These are phyloP conservation scores for Argya squamiceps DNA, from an alignment of 2,797 vertebrate genomes.

Conservation along the genomic window DNA sequence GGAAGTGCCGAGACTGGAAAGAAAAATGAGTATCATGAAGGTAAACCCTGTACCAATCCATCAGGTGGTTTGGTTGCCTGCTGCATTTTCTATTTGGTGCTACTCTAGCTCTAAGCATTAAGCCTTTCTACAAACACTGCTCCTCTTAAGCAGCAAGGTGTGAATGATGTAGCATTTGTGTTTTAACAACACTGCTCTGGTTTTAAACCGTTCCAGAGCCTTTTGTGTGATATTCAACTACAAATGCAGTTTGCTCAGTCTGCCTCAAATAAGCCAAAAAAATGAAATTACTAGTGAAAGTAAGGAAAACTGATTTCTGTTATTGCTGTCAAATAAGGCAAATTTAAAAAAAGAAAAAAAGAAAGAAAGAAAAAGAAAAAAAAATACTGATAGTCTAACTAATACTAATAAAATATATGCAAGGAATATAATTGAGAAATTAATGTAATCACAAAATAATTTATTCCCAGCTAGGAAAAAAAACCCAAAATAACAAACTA, in stretches of 20 bases:
- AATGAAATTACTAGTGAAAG: background rate
- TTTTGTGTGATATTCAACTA: background rate
- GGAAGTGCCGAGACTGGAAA: background rate
- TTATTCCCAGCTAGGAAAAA: background rate
- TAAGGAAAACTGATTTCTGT: background rate
- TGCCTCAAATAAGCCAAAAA: background rate
- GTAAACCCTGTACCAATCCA: conserved; percentile 25
- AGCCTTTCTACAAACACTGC: background rate
- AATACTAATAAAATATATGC: background rate
- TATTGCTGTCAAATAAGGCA: background rate
- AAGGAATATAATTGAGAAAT: background rate
- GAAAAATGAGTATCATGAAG: conserved; percentile 14
- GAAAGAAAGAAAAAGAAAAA: fast-evolving
- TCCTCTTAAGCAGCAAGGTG: background rate
- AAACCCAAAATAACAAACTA: background rate
- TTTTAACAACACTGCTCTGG: background rate
- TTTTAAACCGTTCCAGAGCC: background rate
- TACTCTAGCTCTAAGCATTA: background rate
- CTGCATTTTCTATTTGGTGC: background rate
- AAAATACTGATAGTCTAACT: background rate
- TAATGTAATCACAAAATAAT: background rate
- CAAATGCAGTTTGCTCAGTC: background rate
- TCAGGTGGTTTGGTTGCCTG: background rate
- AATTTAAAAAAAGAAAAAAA: background rate
- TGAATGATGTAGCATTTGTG: background rate